Base-by-base conservation (phyloP, 2,797 vertebrate species). In the Chaunax sp. region DNA sequence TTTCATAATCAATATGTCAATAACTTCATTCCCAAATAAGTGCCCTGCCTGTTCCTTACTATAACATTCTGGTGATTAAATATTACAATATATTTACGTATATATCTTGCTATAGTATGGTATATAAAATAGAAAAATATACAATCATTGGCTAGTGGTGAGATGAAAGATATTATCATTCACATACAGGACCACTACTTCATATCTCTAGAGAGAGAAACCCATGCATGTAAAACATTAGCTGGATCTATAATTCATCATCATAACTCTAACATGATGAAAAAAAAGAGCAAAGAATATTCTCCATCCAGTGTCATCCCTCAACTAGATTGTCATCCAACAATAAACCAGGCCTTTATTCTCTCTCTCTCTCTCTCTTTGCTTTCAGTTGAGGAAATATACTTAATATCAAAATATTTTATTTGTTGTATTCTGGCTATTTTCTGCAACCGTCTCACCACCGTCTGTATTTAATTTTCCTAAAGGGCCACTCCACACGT, bases 111-210 rank as follows among this genome's bases (percentile, higher is more conserved):
- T 88, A 87, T 91, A 70, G 45, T 53, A 88, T 87, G 77, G 72
- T 87, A 79, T 91, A 92, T 82, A 92, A 93, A 94, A 79, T 91
- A 92, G 82, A 92, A 93, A 94, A 92, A 93, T 90, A 91, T 92
- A 94, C 92, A 92, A 90, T 93, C 90, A 84, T 90, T 85, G 79
- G 90, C 88, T 87, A 89, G 86, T 88, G 85, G 91, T 90, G 87
- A 88, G 88, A 89, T 79, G 86, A 77, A 84, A 90, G 68, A 79
- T 85, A 85, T 82, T 51, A 81, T 89, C 82, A 82, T 77, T 88
- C 85, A 89, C 80, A 78, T 79, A 14, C n/a, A 87, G 71, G 85
- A 88, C 82, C 83, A 71, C 82, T 78, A 87, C 72, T 81, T 89
- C 72, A 69, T 68, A 82, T 65, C 67, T 75, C 71, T 73, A 72